Percentiles rank a stretch among this genome's conserved stretches.
These are phyloP conservation scores for Bothrops alternatus DNA, from an alignment of 2,797 vertebrate species.

Conservation along the genomic window DNA sequence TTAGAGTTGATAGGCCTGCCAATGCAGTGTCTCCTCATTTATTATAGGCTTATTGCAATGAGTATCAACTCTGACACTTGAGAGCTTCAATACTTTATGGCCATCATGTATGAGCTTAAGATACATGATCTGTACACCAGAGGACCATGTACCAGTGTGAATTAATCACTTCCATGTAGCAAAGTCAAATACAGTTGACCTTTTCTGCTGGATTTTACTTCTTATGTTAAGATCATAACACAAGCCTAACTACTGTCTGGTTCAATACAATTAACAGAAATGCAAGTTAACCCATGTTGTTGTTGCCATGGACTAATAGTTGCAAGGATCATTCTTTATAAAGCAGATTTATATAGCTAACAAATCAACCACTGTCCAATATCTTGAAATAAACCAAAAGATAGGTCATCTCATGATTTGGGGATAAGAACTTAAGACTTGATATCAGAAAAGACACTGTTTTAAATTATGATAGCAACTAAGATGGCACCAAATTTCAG, in stretches of 20 bases:
- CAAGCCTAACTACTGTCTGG: neutral
- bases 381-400: neutral
- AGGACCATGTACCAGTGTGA: neutral
- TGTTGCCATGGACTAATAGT: neutral
- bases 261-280: neutral
- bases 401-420: neutral
- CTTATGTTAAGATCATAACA: neutral
- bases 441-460: neutral
- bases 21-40: neutral
- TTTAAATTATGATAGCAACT: neutral
- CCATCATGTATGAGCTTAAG: neutral
- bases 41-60: neutral
- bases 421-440: neutral
- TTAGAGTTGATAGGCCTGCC: neutral
- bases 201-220: neutral
- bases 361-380: neutral
- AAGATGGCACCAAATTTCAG: conserved; percentile 4
- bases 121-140: neutral
- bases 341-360: neutral
- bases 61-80: neutral
- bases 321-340: neutral
- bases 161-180: neutral
- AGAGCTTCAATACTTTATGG: neutral
- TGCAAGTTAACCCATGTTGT: neutral
- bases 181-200: neutral